Evolutionary conservation across 2,113 vertebrate species (phyloP).

Genomic region (Phyllostomus discolor): DNA sequence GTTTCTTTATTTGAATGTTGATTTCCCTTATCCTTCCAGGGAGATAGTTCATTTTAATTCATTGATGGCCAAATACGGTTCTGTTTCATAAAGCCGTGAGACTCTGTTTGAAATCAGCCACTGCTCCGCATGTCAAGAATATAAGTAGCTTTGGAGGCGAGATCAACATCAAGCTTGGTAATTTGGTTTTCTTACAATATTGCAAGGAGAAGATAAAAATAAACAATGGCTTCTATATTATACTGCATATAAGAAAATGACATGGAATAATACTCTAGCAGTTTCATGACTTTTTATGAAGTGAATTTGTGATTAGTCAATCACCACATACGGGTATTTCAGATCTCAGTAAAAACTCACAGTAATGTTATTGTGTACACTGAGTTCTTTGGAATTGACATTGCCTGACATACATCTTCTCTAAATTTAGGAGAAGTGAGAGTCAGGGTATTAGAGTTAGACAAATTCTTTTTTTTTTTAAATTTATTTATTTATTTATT

Average conservation of each 20-base stretch:
- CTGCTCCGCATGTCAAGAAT: not conserved
- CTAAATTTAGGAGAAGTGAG: not conserved
- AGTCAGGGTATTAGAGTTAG: not conserved
- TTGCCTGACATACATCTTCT: not conserved
- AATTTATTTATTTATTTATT: too few relatives aligned
- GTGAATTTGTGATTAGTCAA: constrained; percentile 23
- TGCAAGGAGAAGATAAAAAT: constrained; percentile 38
- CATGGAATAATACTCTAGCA: not conserved
- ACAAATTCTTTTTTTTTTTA: not conserved
- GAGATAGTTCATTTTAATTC: constrained; percentile 47
- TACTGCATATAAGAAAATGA: constrained; percentile 14
- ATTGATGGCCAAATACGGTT: constrained; percentile 31
- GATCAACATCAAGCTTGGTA: constrained; percentile 22
- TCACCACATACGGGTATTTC: not conserved
- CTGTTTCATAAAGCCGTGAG: constrained; percentile 16
- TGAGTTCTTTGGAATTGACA: not conserved
- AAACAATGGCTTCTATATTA: constrained; percentile 39
- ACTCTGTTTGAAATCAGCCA: not conserved
- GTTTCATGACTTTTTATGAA: constrained; percentile 22
- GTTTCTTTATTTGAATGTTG: constrained; percentile 39
- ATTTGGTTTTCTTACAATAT: constrained; percentile 33
- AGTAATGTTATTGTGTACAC: not conserved
- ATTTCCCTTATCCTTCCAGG: constrained; percentile 36
- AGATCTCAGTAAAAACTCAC: constrained; percentile 11
- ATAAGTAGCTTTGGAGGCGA: constrained; percentile 21